These are phyloP conservation scores for Diachasma alloeum DNA, from an alignment of 1,140 invertebrate genomes.

Conservation along the genomic window DNA sequence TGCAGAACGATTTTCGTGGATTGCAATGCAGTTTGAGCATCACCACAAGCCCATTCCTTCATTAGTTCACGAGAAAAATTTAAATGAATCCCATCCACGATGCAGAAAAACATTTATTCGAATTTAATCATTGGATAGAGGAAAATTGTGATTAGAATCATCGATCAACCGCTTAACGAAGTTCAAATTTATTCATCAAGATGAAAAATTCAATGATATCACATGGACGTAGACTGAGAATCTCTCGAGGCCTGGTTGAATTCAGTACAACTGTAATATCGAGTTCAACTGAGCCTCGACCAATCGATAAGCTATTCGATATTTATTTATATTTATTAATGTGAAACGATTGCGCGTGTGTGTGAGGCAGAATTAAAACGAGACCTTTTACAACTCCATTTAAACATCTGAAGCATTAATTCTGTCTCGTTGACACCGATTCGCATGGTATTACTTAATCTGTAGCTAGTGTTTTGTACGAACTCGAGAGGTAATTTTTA, in stretches of 20 bases:
- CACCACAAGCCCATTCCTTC: neutral
- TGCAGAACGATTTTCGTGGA: constrained; percentile 83
- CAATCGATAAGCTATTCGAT: constrained; percentile 35
- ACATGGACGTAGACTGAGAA: constrained; percentile 45
- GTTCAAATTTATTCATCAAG: constrained; percentile 7
- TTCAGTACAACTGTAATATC: neutral
- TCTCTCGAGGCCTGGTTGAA: constrained; percentile 30
- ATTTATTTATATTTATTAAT: constrained; percentile 52
- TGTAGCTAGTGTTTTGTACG: constrained; percentile 20
- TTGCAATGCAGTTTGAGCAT: constrained; percentile 82
- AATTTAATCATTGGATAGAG: neutral
- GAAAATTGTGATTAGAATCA: constrained; percentile 5
- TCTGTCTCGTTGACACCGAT: neutral
- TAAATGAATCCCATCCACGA: neutral
- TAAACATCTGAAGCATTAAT: neutral
- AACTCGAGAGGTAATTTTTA: neutral
- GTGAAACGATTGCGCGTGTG: neutral
- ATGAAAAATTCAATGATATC: constrained; percentile 27
- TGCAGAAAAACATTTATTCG: neutral
- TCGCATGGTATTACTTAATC: constrained; percentile 29
- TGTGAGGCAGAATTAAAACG: neutral
- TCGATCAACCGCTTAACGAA: neutral
- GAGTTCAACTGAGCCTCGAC: constrained; percentile 30
- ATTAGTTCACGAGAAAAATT: neutral
- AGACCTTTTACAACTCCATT: neutral